Conservation (phyloP, 2,888 invertebrate genomes). For the Pedicia rivosa region DNA sequence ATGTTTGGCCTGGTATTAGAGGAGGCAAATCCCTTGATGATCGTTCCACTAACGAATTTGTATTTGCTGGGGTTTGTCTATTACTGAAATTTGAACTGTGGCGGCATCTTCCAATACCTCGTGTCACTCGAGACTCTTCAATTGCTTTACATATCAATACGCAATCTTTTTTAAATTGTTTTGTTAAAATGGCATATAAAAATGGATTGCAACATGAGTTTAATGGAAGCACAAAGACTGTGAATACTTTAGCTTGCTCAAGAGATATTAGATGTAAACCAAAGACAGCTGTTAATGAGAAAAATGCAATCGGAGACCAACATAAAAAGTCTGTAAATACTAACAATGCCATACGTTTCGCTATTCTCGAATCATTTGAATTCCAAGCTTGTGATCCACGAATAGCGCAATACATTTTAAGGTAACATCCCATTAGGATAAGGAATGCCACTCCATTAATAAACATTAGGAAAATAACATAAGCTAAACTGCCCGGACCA, state of each 20-base stretch:
- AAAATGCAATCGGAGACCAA: constrained; percentile 96
- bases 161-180: constrained; percentile 96
- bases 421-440: constrained; percentile 88
- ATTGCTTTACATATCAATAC: constrained; percentile 90
- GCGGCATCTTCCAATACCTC: constrained; percentile 71
- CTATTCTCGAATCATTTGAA: constrained; percentile 90
- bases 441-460: constrained; percentile 89
- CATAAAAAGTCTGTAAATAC: constrained; percentile 96
- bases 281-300: constrained; percentile 84
- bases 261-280: constrained; percentile 80
- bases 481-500: constrained; percentile 60
- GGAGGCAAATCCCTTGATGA: constrained; percentile 56
- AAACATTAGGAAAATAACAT: constrained; percentile 79
- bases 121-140: constrained; percentile 81
- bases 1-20: constrained; percentile 27
- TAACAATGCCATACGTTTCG: constrained; percentile 89
- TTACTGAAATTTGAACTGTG: constrained; percentile 81
- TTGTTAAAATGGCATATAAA: constrained; percentile 92
- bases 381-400: constrained; percentile 97
- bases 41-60: constrained; percentile 66
- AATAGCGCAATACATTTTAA: constrained; percentile 96
- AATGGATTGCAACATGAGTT: constrained; percentile 98
- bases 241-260: constrained; percentile 91
- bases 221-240: constrained; percentile 87
- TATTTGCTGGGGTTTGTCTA: constrained; percentile 73